Evolutionary conservation across 2,113 vertebrate genomes (phyloP).

Genomic region (Thalassoma bifasciatum): DNA sequence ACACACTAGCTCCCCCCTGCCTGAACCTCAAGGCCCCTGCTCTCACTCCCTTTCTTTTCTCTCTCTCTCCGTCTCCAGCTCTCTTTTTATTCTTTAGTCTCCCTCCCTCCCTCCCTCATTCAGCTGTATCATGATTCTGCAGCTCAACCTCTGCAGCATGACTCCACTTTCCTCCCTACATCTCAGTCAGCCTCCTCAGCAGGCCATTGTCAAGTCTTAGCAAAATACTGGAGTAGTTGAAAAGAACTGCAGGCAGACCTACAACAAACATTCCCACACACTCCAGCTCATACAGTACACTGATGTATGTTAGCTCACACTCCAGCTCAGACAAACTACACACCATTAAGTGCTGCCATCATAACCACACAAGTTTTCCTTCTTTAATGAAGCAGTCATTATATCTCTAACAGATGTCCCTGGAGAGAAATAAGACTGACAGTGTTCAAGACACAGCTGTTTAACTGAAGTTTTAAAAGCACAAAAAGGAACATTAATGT

Average conservation of each 20-base stretch:
- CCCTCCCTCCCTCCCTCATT: conserved; percentile 28
- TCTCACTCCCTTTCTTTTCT: not conserved
- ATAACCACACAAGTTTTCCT: not conserved
- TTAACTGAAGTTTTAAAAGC: not conserved
- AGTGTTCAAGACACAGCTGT: not conserved
- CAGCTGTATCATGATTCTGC: conserved; percentile 71
- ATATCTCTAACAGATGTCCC: not conserved
- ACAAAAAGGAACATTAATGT: not conserved
- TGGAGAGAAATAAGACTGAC: not conserved
- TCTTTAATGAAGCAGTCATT: conserved; percentile 9
- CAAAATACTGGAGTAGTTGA: conserved; percentile 35
- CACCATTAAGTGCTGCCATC: not conserved
- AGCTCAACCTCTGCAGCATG: conserved; percentile 75
- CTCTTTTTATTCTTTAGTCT: not conserved
- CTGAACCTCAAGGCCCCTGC: not conserved
- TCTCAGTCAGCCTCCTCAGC: conserved; percentile 42
- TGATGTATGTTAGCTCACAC: not conserved
- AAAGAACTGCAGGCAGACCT: conserved; percentile 33
- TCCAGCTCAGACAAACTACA: not conserved
- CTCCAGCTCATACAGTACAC: not conserved
- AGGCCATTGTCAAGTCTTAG: conserved; percentile 25
- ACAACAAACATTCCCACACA: not conserved
- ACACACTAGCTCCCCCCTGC: not conserved
- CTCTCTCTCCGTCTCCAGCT: not conserved
- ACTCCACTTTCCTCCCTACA: conserved; percentile 67